phyloP scores from a whole-genome alignment of 2,797 vertebrate genomes.

The Sebastes nivosus region DNA sequence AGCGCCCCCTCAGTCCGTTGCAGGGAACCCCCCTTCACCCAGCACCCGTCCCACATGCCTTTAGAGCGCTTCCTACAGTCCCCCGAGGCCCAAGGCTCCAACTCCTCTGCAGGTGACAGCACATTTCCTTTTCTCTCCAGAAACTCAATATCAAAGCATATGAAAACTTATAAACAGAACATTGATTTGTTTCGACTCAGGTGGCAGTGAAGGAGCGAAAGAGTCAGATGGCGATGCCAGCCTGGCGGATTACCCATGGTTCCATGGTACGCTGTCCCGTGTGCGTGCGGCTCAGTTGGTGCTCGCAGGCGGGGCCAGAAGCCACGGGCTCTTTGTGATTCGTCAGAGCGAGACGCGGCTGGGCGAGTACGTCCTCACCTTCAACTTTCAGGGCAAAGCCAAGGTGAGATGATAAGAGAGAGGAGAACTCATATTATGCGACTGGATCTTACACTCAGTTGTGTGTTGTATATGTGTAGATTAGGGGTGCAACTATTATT shows the following conservation, averaged over 20 bases:
- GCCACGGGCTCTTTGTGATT: slow-evolving; percentile 95
- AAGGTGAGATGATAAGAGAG: slow-evolving; percentile 81
- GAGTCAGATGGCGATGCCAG: slow-evolving; percentile 83
- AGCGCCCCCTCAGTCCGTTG: slow-evolving; percentile 80
- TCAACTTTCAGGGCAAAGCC: slow-evolving; percentile 99
- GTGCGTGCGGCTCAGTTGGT: slow-evolving; percentile 95
- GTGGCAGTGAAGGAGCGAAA: slow-evolving; percentile 78
- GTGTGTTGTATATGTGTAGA: neutral
- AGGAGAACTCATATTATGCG: neutral
- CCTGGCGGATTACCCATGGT: slow-evolving; percentile 93
- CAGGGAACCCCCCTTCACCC: slow-evolving; percentile 85
- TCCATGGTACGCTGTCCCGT: slow-evolving; percentile 93
- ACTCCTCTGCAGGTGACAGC: slow-evolving; percentile 79
- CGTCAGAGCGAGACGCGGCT: slow-evolving; percentile 96
- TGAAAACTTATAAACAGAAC: neutral
- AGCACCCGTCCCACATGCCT: slow-evolving; percentile 89
- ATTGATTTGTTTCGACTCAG: slow-evolving; percentile 44
- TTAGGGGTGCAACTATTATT: neutral
- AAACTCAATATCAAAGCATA: neutral
- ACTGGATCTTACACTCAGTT: neutral
- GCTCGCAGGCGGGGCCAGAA: slow-evolving; percentile 88
- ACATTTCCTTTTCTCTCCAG: neutral
- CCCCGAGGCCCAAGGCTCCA: slow-evolving; percentile 81
- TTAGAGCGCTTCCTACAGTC: slow-evolving; percentile 94
- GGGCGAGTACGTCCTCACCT: slow-evolving; percentile 97